A percentile compares a stretch with the other conserved stretches of the same genome.
These are phyloP conservation scores for Saccostrea glomerata DNA, from an alignment of 1,140 invertebrate species.

Conservation along the genomic window DNA sequence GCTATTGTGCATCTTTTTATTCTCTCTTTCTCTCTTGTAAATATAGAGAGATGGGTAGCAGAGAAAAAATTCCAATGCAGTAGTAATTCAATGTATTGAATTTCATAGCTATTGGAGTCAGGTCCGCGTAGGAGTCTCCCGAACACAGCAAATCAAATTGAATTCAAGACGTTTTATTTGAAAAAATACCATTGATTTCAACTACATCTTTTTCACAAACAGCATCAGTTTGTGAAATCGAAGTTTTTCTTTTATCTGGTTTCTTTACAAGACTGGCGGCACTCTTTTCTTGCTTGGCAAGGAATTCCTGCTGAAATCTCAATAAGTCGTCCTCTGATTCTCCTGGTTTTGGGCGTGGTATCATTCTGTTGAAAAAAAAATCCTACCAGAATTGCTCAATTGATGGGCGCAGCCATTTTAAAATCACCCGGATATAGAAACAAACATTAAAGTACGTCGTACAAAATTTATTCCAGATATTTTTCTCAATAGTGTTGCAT, in stretches of 20 bases:
- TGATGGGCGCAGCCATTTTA: neutral
- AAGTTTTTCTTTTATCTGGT: constrained; percentile 66
- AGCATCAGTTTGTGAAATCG: constrained; percentile 40
- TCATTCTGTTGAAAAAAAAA: constrained; percentile 42
- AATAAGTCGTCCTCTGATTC: constrained; percentile 78
- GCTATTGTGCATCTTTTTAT: too few relatives aligned
- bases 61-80: too few relatives aligned
- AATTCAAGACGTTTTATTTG: too few relatives aligned
- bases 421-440: neutral
- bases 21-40: too few relatives aligned
- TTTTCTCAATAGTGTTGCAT: neutral
- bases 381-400: too few relatives aligned
- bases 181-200: constrained; percentile 63
- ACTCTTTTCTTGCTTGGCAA: constrained; percentile 59
- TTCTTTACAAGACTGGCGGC: constrained; percentile 64
- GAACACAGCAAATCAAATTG: too few relatives aligned
- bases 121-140: too few relatives aligned
- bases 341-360: constrained; percentile 69
- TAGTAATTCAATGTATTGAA: too few relatives aligned
- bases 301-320: constrained; percentile 77
- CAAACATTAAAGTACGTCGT: neutral
- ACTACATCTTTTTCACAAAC: constrained; percentile 66
- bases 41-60: too few relatives aligned
- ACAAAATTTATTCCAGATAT: neutral
- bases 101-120: too few relatives aligned